Evolutionary conservation across 2,797 vertebrate genomes (phyloP).

Genomic region (Ambastaia sidthimunki): DNA sequence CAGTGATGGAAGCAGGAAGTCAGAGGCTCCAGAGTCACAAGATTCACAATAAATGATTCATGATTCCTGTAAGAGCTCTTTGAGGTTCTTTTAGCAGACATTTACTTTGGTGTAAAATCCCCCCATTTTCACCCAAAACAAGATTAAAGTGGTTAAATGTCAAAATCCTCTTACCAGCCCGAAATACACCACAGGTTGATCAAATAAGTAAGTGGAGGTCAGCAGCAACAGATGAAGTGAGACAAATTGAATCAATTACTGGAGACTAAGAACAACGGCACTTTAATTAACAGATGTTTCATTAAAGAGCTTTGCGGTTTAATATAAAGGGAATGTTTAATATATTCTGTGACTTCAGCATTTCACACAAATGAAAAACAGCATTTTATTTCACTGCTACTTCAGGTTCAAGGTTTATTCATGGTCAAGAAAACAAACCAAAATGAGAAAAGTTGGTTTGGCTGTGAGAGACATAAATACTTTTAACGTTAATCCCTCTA

Average conservation of each 20-base stretch:
- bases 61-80: too few species aligned
- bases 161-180: conserved; percentile 76
- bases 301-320: conserved; percentile 83
- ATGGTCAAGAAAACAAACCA: too few species aligned
- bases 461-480: too few species aligned
- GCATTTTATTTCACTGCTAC: neutral
- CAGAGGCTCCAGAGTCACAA: neutral
- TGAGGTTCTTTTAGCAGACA: neutral
- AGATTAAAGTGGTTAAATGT: conserved; percentile 76
- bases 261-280: conserved; percentile 85
- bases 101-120: conserved; percentile 13
- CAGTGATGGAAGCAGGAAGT: neutral
- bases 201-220: conserved; percentile 84
- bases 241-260: conserved; percentile 96
- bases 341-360: conserved; percentile 66
- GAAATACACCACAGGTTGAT: conserved; percentile 73
- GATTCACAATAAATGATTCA: too few species aligned
- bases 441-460: too few species aligned
- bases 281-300: conserved; percentile 80
- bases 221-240: conserved; percentile 73
- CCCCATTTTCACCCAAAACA: conserved; percentile 56
- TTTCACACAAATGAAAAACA: conserved; percentile 9
- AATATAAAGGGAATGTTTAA: conserved; percentile 75
- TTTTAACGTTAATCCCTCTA: too few species aligned
- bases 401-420: too few species aligned